Percentiles rank a stretch among this genome's conserved stretches.
Conservation (phyloP, 2,113 vertebrate species). For the Irena cyanogastra region DNA sequence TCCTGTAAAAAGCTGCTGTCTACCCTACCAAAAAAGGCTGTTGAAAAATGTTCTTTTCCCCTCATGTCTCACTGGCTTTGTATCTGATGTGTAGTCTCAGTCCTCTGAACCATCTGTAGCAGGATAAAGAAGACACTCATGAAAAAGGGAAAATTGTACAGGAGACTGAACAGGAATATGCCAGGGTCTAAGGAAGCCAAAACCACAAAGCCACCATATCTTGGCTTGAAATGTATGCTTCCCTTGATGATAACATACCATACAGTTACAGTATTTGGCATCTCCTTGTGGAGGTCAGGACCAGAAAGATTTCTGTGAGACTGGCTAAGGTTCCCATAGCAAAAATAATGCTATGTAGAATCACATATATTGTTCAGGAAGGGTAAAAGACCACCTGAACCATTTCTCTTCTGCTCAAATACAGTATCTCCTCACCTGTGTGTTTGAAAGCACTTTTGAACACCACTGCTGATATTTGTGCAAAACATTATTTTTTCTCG, state of each 20-base stretch:
- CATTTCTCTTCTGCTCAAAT: not conserved
- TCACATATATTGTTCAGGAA: not conserved
- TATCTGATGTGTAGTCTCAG: not conserved
- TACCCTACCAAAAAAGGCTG: not conserved
- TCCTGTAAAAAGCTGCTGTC: not conserved
- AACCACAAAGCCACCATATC: not conserved
- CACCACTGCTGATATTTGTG: not conserved
- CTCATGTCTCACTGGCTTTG: not conserved
- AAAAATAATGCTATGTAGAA: not conserved
- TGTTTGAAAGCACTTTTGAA: not conserved
- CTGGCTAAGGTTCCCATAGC: not conserved
- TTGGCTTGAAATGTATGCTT: not conserved
- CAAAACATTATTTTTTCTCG: not conserved
- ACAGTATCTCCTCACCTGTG: not conserved
- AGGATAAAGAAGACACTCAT: not conserved
- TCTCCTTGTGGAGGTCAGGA: not conserved
- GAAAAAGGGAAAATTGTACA: not conserved
- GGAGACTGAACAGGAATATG: not conserved
- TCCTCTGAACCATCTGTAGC: not conserved
- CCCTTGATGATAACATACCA: not conserved
- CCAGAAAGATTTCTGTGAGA: not conserved
- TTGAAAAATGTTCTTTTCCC: not conserved
- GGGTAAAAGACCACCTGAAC: not conserved
- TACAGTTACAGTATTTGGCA: not conserved
- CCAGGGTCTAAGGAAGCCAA: not conserved